These are phyloP conservation scores for Peromyscus eremicus DNA, from an alignment of 2,797 vertebrate genomes.

Conservation along the genomic window DNA sequence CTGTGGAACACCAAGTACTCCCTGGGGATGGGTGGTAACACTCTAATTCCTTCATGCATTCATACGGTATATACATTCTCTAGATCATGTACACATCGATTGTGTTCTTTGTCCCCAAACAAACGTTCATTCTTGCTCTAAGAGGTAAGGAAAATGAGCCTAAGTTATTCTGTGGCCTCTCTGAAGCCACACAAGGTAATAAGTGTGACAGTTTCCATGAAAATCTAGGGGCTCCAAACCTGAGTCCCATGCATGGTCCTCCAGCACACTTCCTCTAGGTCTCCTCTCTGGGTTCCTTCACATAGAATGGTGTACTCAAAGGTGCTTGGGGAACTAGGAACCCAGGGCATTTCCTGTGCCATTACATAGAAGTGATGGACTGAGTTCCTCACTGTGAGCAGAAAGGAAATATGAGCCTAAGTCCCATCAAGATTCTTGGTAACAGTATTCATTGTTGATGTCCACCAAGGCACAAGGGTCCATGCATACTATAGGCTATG, in stretches of 20 bases:
- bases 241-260: neutral
- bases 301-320: accelerated
- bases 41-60: neutral
- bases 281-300: neutral
- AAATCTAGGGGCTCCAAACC: neutral
- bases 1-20: neutral
- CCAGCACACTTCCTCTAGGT: too few species aligned
- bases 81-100: neutral
- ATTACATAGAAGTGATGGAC: neutral
- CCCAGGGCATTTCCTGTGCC: neutral
- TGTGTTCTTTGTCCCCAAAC: neutral
- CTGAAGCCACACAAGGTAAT: neutral
- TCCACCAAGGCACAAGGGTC: constrained; percentile 67
- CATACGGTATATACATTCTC: neutral
- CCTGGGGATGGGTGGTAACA: neutral
- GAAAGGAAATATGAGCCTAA: neutral
- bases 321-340: too few species aligned
- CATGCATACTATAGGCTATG: constrained; percentile 68
- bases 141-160: neutral
- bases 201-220: neutral
- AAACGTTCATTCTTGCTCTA: neutral
- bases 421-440: constrained; percentile 62
- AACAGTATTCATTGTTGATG: constrained; percentile 55
- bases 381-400: constrained; percentile 67
- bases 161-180: neutral